Conservation (phyloP, 2,888 invertebrate genomes). For the Orthosia incerta region DNA sequence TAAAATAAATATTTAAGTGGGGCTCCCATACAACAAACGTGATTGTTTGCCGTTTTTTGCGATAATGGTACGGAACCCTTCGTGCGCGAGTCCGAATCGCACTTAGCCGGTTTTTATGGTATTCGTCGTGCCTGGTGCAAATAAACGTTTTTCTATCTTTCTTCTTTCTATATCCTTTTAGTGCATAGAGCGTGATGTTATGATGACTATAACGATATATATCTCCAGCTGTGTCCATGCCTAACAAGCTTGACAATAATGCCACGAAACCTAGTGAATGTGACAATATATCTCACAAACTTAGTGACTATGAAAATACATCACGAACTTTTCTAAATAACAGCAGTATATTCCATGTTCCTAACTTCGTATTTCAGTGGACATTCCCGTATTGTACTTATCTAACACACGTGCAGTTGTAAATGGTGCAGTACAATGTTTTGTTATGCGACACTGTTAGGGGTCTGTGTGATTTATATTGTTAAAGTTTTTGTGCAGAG, state of each 20-base stretch:
- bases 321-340: constrained; percentile 3
- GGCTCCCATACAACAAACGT: too few species aligned
- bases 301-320: neutral
- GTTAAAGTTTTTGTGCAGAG: constrained; percentile 13
- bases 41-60: too few species aligned
- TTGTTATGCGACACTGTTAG: constrained; percentile 15
- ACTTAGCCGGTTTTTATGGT: too few species aligned
- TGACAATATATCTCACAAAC: constrained; percentile 6
- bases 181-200: too few species aligned
- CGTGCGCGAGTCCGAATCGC: too few species aligned
- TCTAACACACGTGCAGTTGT: constrained; percentile 26
- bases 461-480: constrained; percentile 28
- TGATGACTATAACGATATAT: too few species aligned
- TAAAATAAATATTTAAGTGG: too few species aligned
- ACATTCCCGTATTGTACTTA: constrained; percentile 20
- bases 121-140: too few species aligned
- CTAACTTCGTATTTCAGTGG: constrained; percentile 14
- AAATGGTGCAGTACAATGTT: constrained; percentile 34
- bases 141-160: too few species aligned
- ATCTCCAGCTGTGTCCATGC: neutral
- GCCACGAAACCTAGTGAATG: neutral
- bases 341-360: neutral
- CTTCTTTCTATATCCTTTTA: too few species aligned
- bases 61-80: too few species aligned
- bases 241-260: neutral